Evolutionary conservation across 35 echinoderm and acorn worm species (phyloP).

Genomic region (Amphiura filiformis): DNA sequence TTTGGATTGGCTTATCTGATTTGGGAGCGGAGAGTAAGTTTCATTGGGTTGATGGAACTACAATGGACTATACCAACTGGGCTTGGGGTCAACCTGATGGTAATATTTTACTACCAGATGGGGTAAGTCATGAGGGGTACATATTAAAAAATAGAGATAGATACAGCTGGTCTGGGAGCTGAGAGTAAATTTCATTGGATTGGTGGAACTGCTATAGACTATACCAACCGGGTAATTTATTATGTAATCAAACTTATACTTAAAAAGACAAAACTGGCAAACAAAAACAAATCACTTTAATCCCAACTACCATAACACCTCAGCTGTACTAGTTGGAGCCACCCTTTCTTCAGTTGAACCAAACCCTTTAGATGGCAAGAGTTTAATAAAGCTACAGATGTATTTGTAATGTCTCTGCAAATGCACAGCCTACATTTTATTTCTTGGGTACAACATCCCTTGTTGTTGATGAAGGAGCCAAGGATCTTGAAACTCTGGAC

Average conservation of each 20-base stretch:
- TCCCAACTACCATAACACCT: no score
- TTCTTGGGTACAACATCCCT: no score
- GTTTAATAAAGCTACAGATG: no score
- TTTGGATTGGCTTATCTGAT: constrained; percentile 51
- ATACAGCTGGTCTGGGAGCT: not conserved
- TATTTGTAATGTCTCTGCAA: no score
- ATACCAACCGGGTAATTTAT: constrained; percentile 3
- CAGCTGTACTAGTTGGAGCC: no score
- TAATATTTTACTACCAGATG: not conserved
- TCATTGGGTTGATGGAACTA: constrained; percentile 64
- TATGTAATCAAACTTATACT: not conserved
- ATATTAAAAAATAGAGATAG: constrained; percentile 9
- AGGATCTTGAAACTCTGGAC: no score
- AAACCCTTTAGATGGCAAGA: no score
- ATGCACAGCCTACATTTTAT: no score
- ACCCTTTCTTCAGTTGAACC: no score
- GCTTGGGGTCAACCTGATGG: not conserved
- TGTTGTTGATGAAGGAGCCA: no score
- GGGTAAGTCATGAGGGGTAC: not conserved
- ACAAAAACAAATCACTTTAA: no score
- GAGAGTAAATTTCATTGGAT: constrained; percentile 7
- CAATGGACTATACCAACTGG: constrained; percentile 58
- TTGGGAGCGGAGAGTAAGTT: constrained; percentile 29
- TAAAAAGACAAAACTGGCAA: no score
- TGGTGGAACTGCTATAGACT: not conserved